Conservation (phyloP, 2,797 vertebrate species). For the Leuciscus waleckii region DNA sequence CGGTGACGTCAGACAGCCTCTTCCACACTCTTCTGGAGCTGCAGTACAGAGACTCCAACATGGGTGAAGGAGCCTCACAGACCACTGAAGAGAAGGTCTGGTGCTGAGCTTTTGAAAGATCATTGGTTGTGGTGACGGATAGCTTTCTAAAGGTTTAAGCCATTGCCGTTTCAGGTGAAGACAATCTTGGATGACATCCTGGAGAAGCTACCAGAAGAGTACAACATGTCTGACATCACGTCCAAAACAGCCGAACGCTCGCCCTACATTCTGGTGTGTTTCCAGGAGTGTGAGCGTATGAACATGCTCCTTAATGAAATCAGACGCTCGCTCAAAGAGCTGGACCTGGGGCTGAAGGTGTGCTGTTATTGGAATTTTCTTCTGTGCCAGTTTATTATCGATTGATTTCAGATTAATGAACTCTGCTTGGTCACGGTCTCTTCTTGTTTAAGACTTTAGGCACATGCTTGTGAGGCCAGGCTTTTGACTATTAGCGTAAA, state of each 20-base stretch:
- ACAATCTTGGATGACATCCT: conserved; percentile 77
- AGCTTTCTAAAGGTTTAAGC: no score
- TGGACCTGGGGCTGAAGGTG: conserved; percentile 84
- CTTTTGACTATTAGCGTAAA: neutral
- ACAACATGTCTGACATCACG: conserved; percentile 83
- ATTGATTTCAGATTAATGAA: neutral
- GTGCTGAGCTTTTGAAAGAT: neutral
- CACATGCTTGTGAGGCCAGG: neutral
- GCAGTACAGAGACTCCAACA: conserved; percentile 79
- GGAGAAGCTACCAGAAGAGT: conserved; percentile 82
- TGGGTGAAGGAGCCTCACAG: conserved; percentile 78
- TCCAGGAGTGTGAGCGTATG: conserved; percentile 86
- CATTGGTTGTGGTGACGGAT: neutral
- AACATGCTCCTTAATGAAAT: conserved; percentile 78
- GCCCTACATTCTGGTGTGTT: conserved; percentile 81
- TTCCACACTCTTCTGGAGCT: conserved; percentile 85
- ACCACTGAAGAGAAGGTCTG: conserved; percentile 81
- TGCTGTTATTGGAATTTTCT: neutral
- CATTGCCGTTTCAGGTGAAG: conserved; percentile 75
- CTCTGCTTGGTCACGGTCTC: neutral
- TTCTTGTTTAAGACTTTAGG: neutral
- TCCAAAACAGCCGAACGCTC: conserved; percentile 80
- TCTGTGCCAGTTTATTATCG: neutral
- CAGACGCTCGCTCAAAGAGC: conserved; percentile 79
- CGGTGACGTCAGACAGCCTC: conserved; percentile 80